Conservation (phyloP, 92 coral and sea anemone species). For the Galaxea fascicularis region DNA sequence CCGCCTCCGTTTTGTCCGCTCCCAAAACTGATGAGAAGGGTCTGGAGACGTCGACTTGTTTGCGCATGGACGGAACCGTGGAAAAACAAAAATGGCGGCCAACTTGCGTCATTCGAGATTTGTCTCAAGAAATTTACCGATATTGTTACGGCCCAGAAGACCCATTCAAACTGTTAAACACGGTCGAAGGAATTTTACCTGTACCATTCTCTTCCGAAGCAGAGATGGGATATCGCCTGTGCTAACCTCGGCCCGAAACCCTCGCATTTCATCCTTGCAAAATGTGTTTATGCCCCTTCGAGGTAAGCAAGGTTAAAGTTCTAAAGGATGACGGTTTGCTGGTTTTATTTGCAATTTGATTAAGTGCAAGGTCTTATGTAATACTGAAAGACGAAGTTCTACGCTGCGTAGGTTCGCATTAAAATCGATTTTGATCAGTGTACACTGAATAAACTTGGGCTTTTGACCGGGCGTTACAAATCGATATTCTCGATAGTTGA, state of each 20-base stretch:
- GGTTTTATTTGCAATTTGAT: too few relatives aligned
- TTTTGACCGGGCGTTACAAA: too few relatives aligned
- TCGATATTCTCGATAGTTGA: too few relatives aligned
- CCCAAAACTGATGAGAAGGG: neutral
- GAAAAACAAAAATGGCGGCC: slow-evolving; percentile 34
- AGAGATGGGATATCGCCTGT: neutral
- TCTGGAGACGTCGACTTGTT: neutral
- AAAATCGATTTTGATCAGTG: too few relatives aligned
- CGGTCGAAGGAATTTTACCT: neutral
- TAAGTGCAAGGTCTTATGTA: too few relatives aligned
- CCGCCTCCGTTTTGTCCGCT: too few relatives aligned
- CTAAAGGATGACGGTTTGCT: too few relatives aligned
- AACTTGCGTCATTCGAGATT: neutral
- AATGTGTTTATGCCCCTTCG: neutral
- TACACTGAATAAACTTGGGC: too few relatives aligned
- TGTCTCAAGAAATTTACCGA: neutral
- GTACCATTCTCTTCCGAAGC: neutral
- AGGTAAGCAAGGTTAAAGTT: neutral
- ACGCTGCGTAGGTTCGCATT: too few relatives aligned
- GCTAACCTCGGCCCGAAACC: neutral
- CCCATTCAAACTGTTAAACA: neutral
- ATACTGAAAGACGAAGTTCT: too few relatives aligned
- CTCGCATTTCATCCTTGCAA: neutral
- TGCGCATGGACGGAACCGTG: neutral
- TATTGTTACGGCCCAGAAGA: neutral